Conservation (phyloP, 2,888 invertebrate genomes). For the Patella depressa region DNA sequence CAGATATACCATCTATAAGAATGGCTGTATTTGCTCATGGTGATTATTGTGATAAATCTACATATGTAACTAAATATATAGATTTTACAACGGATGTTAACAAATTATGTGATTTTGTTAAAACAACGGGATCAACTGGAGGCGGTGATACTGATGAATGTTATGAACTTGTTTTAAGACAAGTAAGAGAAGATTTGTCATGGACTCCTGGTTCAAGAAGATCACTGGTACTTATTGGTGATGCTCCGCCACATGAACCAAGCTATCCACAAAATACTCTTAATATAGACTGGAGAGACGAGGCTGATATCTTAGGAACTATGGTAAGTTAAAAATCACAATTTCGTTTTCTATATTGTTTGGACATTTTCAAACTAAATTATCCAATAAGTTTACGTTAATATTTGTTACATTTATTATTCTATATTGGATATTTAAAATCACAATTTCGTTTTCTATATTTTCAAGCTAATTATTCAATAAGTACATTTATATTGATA, state of each 20-base stretch:
- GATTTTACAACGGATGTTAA: constrained; percentile 51
- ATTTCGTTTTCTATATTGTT: neutral
- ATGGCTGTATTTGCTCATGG: constrained; percentile 67
- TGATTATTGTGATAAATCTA: constrained; percentile 61
- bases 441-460: no score
- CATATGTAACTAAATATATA: constrained; percentile 57
- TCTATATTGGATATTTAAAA: no score
- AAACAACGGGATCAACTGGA: constrained; percentile 41
- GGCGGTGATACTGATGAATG: constrained; percentile 66
- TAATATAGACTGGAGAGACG: constrained; percentile 60
- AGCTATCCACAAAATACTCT: constrained; percentile 48
- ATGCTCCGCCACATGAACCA: constrained; percentile 62
- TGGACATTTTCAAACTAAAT: neutral
- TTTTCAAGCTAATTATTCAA: no score
- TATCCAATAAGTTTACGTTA: neutral
- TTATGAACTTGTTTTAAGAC: constrained; percentile 65
- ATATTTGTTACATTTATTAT: no score
- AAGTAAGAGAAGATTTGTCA: constrained; percentile 57
- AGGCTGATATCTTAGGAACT: constrained; percentile 44
- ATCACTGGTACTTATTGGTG: constrained; percentile 66
- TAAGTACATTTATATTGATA: no score
- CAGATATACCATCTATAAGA: constrained; percentile 63
- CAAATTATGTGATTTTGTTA: constrained; percentile 46
- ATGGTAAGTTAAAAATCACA: constrained; percentile 33
- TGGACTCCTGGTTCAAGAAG: constrained; percentile 64